phyloP scores from a whole-genome alignment of 2,797 vertebrate genomes.

The Sebastes flavidus region DNA sequence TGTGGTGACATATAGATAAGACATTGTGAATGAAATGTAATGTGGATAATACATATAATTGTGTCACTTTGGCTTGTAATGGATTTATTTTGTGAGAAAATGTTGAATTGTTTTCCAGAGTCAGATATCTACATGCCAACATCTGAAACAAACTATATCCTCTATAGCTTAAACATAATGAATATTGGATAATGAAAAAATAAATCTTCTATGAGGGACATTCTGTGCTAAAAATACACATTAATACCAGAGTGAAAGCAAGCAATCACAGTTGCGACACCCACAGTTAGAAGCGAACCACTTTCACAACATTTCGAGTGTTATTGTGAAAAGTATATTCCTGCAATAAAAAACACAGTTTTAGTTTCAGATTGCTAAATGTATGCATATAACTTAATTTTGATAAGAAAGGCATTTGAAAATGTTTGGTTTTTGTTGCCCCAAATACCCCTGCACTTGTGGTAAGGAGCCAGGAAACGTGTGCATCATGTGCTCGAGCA shows the following conservation, averaged over 20 bases:
- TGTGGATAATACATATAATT: neutral
- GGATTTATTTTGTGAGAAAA: neutral
- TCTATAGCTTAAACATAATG: neutral
- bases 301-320: neutral
- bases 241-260: neutral
- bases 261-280: neutral
- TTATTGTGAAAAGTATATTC: neutral
- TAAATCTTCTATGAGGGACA: neutral
- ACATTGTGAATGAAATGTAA: neutral
- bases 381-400: neutral
- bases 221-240: neutral
- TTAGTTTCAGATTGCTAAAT: neutral
- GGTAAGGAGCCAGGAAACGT: slow-evolving; percentile 55
- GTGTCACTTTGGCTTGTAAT: neutral
- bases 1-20: neutral
- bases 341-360: neutral
- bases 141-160: neutral
- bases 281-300: neutral
- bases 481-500: slow-evolving; percentile 17
- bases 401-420: neutral
- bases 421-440: neutral
- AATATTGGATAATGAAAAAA: neutral
- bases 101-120: neutral
- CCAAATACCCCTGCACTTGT: neutral
- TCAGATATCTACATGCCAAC: neutral